Percentiles rank a stretch among this genome's conserved stretches.
Conservation (phyloP, 2,888 invertebrate genomes). For the Chloromyia formosa region DNA sequence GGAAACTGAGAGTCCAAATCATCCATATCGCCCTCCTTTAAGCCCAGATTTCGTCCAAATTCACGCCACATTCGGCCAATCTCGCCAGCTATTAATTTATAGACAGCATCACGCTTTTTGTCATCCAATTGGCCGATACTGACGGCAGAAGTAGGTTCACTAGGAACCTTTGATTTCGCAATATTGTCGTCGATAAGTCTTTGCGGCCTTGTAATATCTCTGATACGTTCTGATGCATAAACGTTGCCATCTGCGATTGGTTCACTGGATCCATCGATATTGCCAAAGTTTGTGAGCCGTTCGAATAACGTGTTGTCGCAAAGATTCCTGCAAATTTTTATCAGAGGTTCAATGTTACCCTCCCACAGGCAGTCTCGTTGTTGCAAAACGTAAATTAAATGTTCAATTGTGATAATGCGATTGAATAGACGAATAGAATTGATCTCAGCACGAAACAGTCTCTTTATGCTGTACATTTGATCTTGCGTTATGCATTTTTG, state of each 20-base stretch:
- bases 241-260: background rate
- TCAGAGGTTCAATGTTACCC: background rate
- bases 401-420: background rate
- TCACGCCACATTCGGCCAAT: slow-evolving; percentile 60
- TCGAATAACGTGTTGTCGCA: background rate
- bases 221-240: slow-evolving; percentile 17
- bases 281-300: background rate
- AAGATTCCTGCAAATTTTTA: background rate
- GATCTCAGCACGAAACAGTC: background rate
- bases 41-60: slow-evolving; percentile 57
- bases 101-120: slow-evolving; percentile 53
- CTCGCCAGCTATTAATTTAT: slow-evolving; percentile 56
- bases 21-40: slow-evolving; percentile 58
- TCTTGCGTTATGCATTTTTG: background rate
- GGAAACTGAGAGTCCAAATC: slow-evolving; percentile 56
- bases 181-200: background rate
- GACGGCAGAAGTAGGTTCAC: background rate
- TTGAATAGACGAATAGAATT: slow-evolving; percentile 1
- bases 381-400: slow-evolving; percentile 1
- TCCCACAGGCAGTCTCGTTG: background rate
- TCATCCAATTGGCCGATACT: background rate
- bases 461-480: background rate
- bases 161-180: background rate
- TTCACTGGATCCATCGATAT: background rate
- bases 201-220: background rate